Evolutionary conservation across 2,113 vertebrate genomes (phyloP).

Genomic region (Merops nubicus): DNA sequence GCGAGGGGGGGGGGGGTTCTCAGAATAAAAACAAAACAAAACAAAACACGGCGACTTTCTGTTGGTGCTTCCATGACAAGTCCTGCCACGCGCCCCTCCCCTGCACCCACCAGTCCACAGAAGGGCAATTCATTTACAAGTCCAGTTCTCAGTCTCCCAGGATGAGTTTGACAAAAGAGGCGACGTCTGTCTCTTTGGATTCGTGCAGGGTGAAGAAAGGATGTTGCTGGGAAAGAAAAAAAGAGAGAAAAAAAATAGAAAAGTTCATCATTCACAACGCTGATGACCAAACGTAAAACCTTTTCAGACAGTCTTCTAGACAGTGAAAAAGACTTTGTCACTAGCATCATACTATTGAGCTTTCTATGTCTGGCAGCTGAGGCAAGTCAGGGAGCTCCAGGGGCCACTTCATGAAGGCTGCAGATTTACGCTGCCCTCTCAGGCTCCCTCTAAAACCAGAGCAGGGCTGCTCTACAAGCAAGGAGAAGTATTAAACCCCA

Average conservation of each 20-base stretch:
- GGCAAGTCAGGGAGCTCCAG: accelerated
- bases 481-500: neutral
- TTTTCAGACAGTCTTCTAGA: neutral
- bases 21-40: slow-evolving; percentile 46
- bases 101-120: slow-evolving; percentile 78
- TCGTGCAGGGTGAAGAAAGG: slow-evolving; percentile 93
- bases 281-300: neutral
- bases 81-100: slow-evolving; percentile 63
- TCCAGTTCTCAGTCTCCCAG: slow-evolving; percentile 87
- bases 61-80: slow-evolving; percentile 68
- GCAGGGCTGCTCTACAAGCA: neutral
- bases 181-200: slow-evolving; percentile 96
- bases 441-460: neutral
- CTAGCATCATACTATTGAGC: neutral
- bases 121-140: slow-evolving; percentile 61
- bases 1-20: slow-evolving; percentile 17
- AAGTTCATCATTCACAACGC: neutral
- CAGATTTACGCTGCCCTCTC: neutral
- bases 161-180: slow-evolving; percentile 93
- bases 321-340: neutral
- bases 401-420: neutral
- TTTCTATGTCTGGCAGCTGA: neutral
- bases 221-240: slow-evolving; percentile 86
- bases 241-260: slow-evolving; percentile 14
- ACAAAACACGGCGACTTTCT: slow-evolving; percentile 57